These are phyloP conservation scores for Rhynchomys soricoides DNA, from an alignment of 2,113 vertebrate species.

Conservation along the genomic window DNA sequence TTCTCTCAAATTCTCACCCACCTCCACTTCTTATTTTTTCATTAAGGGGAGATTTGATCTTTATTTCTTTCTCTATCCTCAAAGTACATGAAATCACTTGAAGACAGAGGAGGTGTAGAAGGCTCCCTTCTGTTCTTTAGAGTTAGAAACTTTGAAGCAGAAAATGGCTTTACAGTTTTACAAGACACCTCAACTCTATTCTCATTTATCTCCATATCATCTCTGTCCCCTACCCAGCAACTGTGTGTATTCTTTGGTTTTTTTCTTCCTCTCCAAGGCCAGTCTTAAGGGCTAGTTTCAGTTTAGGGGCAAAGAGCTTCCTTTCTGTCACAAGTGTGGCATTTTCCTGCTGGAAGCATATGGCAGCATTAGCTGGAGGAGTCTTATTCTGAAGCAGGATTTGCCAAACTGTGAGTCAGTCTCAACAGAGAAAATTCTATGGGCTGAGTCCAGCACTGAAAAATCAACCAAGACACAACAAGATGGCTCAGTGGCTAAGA, in stretches of 20 bases:
- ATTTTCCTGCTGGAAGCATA: background rate
- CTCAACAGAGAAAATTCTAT: constrained; percentile 4
- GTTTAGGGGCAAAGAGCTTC: background rate
- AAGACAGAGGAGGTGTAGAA: constrained; percentile 27
- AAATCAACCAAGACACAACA: background rate
- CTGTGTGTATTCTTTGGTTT: background rate
- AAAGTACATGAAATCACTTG: constrained; percentile 59
- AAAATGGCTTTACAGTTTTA: constrained; percentile 44
- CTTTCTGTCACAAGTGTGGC: background rate
- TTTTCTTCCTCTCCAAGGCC: background rate
- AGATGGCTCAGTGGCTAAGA: background rate
- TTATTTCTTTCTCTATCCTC: constrained; percentile 46
- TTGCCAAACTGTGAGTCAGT: constrained; percentile 18
- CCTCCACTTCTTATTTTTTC: constrained; percentile 18
- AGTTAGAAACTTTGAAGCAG: constrained; percentile 26
- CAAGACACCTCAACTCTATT: constrained; percentile 8
- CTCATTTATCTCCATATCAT: constrained; percentile 30
- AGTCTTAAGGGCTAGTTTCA: background rate
- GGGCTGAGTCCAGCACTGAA: constrained; percentile 35
- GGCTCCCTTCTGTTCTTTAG: constrained; percentile 51
- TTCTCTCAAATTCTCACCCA: constrained; percentile 44
- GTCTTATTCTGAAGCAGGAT: background rate
- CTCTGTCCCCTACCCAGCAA: background rate
- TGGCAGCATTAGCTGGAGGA: constrained; percentile 15
- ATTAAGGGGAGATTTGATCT: constrained; percentile 31